Base-by-base conservation (phyloP, 2,888 invertebrate genomes). In the Polymixis lichenea region DNA sequence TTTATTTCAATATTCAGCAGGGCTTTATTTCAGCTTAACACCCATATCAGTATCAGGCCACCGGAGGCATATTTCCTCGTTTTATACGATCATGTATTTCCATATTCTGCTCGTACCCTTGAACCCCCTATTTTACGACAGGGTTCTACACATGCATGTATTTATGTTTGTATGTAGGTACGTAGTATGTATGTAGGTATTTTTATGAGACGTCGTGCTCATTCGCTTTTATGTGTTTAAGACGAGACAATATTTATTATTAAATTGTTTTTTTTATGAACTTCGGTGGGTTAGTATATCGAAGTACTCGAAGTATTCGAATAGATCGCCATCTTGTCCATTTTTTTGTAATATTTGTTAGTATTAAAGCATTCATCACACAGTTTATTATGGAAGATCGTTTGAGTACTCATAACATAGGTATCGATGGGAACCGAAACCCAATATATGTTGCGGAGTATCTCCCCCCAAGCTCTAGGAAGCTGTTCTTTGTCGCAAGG, bases 41-140 rank as follows among this genome's bases (percentile, higher is more conserved):
- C 60, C 43, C 76, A 77, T 77, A 85, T 85, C 85, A 74, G 83
- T 83, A 79, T 85, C 71, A 75, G 71, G 69, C 60, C 61, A 60
- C 68, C 43, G 65, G 77, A 77, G 77, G 66, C 83, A 77, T 75
- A 86, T 77, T 75, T 82, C 72, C 69, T 61, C 74, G 53, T 86
- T 86, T 84, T 86, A 86, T 86, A 86, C 72, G 84, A 72, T 77
- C 82, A 82, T 88, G 85, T 84, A 84, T 87, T 86, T 78, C 84
- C 82, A 88, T 86, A 86, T 88, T 86, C 72, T 61, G 73, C 64
- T 32, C 78, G 67, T 77, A 86, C 62, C 88, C 86, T 88, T 86
- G 84, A 86, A 84, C 75, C 70, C 7, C 60, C 32, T 77, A 64
- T 56, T 88, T 88, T 81, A 86, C 84, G 88, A 86, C 60, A 38